These are phyloP conservation scores for Chunga burmeisteri DNA, from an alignment of 2,113 vertebrate species.

Conservation along the genomic window DNA sequence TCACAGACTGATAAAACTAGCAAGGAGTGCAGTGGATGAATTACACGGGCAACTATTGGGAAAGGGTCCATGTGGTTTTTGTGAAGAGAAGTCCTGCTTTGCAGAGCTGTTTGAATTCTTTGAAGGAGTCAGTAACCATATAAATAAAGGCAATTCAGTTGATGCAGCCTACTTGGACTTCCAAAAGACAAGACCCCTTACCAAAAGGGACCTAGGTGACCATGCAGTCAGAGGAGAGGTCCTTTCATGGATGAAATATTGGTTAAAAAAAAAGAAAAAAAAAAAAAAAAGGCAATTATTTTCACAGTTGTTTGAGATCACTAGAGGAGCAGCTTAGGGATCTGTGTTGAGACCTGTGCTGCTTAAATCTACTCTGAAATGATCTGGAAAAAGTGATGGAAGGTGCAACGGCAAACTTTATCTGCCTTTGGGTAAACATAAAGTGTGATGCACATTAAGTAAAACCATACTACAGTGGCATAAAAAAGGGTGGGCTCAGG, in stretches of 20 bases:
- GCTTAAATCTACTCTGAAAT: not conserved
- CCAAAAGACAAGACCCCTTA: not conserved
- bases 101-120: not conserved
- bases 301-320: not conserved
- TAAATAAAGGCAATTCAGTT: not conserved
- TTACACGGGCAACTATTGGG: not conserved
- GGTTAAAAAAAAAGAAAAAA: not conserved
- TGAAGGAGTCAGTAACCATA: not conserved
- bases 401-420: not conserved
- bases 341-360: not conserved
- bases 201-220: not conserved
- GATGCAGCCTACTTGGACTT: not conserved
- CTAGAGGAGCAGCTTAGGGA: not conserved
- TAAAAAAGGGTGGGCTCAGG: not conserved
- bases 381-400: not conserved
- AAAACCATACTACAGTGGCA: not conserved
- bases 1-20: not conserved
- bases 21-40: not conserved
- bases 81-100: not conserved
- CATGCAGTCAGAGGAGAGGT: not conserved
- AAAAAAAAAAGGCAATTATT: not conserved
- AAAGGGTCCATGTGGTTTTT: not conserved
- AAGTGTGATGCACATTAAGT: not conserved
- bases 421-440: not conserved
- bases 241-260: not conserved